phyloP scores from a whole-genome alignment of 1,140 invertebrate genomes.

The Marisa cornuarietis region DNA sequence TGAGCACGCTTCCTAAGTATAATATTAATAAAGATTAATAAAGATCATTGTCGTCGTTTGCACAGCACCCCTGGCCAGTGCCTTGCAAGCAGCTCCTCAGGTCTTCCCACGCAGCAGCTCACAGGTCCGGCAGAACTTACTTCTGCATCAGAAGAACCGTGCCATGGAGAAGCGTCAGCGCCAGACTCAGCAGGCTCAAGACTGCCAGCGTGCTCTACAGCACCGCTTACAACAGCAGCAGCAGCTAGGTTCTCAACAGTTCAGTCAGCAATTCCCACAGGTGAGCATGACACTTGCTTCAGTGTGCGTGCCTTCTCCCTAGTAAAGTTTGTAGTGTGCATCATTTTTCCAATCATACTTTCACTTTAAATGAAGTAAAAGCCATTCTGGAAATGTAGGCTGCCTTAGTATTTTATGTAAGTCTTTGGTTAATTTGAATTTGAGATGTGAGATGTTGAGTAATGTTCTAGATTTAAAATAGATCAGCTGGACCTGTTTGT shows the following conservation, averaged over 20 bases:
- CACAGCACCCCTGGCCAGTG: slow-evolving; percentile 37
- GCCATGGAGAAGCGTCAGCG: slow-evolving; percentile 43
- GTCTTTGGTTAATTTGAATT: too few species aligned
- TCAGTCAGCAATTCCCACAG: slow-evolving; percentile 39
- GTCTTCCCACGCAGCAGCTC: slow-evolving; percentile 34
- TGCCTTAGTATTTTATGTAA: too few species aligned
- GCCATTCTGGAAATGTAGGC: too few species aligned
- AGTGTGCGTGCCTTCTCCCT: too few species aligned
- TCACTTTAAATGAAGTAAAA: too few species aligned
- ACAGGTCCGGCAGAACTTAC: slow-evolving; percentile 51
- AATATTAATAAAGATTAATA: background rate
- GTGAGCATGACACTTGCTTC: too few species aligned
- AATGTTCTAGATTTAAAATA: too few species aligned
- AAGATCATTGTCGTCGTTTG: background rate
- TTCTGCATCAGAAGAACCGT: slow-evolving; percentile 53
- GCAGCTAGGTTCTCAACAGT: slow-evolving; percentile 29
- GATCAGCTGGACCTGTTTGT: too few species aligned
- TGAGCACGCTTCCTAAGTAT: too few species aligned
- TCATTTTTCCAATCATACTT: too few species aligned
- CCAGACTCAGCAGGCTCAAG: slow-evolving; percentile 49
- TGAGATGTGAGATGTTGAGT: too few species aligned
- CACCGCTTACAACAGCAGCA: slow-evolving; percentile 60
- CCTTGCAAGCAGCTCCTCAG: slow-evolving; percentile 38
- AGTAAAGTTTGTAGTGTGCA: too few species aligned
- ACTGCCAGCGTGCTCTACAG: slow-evolving; percentile 61